phyloP scores from a whole-genome alignment of 2,797 vertebrate species.

The Eutrigla gurnardus region DNA sequence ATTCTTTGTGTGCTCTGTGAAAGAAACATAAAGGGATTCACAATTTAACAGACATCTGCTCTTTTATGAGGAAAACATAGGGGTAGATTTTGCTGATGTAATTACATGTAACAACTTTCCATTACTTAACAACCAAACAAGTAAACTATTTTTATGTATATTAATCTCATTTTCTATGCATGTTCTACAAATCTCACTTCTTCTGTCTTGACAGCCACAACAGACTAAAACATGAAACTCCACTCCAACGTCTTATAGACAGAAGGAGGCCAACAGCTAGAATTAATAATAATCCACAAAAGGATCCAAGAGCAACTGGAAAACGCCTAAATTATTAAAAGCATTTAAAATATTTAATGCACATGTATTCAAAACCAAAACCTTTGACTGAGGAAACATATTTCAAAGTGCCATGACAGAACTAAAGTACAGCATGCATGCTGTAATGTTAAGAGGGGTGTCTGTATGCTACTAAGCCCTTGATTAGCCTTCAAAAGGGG shows the following conservation, averaged over 20 bases:
- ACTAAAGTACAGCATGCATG: not conserved
- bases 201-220: not conserved
- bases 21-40: slow-evolving; percentile 16
- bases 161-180: not conserved
- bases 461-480: slow-evolving; percentile 44
- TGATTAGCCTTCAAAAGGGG: slow-evolving; percentile 53
- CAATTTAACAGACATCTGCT: not conserved
- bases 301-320: not conserved
- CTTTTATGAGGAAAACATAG: not conserved
- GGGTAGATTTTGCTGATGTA: not conserved
- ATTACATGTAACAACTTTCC: not conserved
- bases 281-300: not conserved
- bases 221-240: not conserved
- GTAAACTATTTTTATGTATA: not conserved
- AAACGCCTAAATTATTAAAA: slow-evolving; percentile 9
- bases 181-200: not conserved
- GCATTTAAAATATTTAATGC: not conserved
- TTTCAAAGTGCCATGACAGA: not conserved
- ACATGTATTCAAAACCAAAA: not conserved
- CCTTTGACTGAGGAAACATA: not conserved
- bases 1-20: slow-evolving; percentile 82
- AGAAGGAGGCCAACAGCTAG: not conserved
- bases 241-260: not conserved
- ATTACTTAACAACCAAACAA: not conserved
- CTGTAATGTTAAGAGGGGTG: slow-evolving; percentile 20